Percentiles rank a stretch among this genome's conserved stretches.
Conservation (phyloP, 2,888 invertebrate species). For the Dromius quadrimaculatus region DNA sequence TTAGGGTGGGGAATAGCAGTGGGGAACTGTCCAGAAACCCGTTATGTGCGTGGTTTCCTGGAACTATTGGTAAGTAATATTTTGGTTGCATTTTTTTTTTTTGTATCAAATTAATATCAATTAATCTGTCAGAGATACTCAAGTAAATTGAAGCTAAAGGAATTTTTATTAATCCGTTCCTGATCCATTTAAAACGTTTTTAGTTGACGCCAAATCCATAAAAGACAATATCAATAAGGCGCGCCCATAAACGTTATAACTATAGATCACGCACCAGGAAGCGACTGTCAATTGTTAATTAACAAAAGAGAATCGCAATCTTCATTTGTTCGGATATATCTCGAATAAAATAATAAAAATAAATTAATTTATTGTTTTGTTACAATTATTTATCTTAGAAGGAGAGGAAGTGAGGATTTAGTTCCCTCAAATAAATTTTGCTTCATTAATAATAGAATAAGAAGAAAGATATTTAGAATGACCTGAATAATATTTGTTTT, state of each 20-base stretch:
- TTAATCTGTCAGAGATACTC: background rate
- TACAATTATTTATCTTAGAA: no score
- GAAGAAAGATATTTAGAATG: no score
- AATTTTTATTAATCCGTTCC: background rate
- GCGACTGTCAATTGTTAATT: constrained; percentile 2
- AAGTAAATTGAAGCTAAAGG: background rate
- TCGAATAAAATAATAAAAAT: no score
- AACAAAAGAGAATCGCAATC: background rate
- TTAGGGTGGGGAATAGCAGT: constrained; percentile 92
- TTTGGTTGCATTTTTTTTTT: background rate
- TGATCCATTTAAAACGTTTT: background rate
- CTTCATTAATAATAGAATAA: no score
- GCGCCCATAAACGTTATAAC: background rate
- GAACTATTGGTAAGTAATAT: constrained; percentile 80
- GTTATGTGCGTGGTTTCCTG: constrained; percentile 93
- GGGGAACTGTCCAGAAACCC: constrained; percentile 88
- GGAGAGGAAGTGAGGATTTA: no score
- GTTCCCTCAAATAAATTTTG: no score
- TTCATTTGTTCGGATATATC: background rate
- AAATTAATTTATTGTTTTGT: no score
- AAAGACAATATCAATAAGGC: background rate
- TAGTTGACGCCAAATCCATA: background rate
- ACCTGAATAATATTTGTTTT: no score
- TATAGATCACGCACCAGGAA: background rate
- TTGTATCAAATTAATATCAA: constrained; percentile 18